Conservation (phyloP, 2,888 invertebrate genomes). For the Amblyteles armatorius region DNA sequence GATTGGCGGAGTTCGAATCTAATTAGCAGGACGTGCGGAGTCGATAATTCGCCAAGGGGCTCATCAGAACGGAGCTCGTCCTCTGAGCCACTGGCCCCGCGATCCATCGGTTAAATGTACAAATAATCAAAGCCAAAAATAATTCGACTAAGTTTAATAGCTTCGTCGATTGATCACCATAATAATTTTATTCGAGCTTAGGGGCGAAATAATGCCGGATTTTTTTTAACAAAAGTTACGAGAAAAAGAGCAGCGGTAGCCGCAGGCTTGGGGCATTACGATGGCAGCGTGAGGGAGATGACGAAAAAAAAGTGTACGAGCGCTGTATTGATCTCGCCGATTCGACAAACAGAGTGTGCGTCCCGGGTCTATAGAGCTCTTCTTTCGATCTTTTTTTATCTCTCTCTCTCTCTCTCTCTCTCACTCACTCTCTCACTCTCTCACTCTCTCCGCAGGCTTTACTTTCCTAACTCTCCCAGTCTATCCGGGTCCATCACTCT, state of each 20-base stretch:
- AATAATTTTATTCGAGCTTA: slow-evolving; percentile 18
- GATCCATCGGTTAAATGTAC: slow-evolving; percentile 6
- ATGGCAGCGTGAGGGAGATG: slow-evolving; percentile 60
- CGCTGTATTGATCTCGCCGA: slow-evolving; percentile 83
- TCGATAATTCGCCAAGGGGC: slow-evolving; percentile 35
- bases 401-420: slow-evolving; percentile 58
- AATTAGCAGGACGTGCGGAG: slow-evolving; percentile 25
- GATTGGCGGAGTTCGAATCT: slow-evolving; percentile 30
- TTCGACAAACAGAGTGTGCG: slow-evolving; percentile 81
- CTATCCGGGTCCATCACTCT: slow-evolving; percentile 48
- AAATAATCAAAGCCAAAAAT: slow-evolving; percentile 29
- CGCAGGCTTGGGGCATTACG: slow-evolving; percentile 11
- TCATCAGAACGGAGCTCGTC: background rate
- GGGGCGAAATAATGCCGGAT: background rate
- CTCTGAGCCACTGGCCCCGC: background rate
- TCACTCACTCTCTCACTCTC: slow-evolving; percentile 41
- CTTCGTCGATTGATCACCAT: background rate
- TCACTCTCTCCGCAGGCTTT: slow-evolving; percentile 65
- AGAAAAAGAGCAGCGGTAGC: slow-evolving; percentile 10
- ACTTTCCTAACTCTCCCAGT: slow-evolving; percentile 57
- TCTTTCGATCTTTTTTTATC: slow-evolving; percentile 44
- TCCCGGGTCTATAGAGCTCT: slow-evolving; percentile 74
- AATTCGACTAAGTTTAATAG: slow-evolving; percentile 3
- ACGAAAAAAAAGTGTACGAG: slow-evolving; percentile 70
- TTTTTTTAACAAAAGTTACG: background rate